Conservation (phyloP, 2,888 invertebrate genomes). For the Himalopsyche tibetana region DNA sequence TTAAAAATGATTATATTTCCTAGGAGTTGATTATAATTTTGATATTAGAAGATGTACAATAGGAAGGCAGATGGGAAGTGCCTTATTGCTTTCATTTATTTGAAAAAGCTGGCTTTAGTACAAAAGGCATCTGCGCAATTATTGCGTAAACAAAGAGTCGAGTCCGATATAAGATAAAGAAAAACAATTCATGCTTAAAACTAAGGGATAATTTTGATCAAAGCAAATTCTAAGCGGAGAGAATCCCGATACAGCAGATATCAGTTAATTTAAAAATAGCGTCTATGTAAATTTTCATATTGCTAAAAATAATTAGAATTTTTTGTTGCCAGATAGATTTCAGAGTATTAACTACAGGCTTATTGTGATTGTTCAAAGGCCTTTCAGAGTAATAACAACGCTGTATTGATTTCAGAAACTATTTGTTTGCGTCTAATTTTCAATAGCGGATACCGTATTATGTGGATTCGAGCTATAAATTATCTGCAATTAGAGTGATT, state of each 20-base stretch:
- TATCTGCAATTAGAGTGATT: slow-evolving; percentile 1
- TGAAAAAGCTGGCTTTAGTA: background rate
- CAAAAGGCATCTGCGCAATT: background rate
- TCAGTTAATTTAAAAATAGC: slow-evolving; percentile 17
- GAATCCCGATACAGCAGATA: slow-evolving; percentile 5
- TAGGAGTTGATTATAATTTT: too few species aligned
- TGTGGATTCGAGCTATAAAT: background rate
- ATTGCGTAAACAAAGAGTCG: background rate
- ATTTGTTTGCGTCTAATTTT: slow-evolving; percentile 37
- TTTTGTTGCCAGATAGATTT: background rate
- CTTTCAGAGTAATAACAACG: background rate
- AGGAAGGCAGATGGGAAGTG: background rate
- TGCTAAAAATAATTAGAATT: background rate
- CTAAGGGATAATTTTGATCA: slow-evolving; percentile 28
- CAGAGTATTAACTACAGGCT: background rate
- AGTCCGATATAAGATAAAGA: background rate
- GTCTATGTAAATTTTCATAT: background rate
- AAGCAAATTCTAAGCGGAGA: background rate
- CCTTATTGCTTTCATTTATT: slow-evolving; percentile 19
- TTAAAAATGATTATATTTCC: too few species aligned
- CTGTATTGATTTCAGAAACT: slow-evolving; percentile 5
- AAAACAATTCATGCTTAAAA: background rate
- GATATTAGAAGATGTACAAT: background rate
- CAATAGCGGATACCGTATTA: slow-evolving; percentile 16
- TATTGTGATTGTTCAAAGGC: slow-evolving; percentile 7